Conservation (phyloP, 1,140 invertebrate species). For the Centruroides vittatus region DNA sequence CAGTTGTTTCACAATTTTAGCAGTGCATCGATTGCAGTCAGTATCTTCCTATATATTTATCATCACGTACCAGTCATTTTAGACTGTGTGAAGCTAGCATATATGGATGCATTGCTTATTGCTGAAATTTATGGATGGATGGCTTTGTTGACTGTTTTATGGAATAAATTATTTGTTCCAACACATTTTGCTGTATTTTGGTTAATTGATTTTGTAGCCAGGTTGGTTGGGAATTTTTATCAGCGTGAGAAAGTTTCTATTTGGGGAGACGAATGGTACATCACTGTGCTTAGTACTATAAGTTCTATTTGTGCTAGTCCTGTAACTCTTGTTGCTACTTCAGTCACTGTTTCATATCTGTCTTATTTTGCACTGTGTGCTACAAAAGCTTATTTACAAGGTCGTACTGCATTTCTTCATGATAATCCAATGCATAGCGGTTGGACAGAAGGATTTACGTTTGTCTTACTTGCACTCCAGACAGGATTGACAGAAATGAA, state of each 20-base stretch:
- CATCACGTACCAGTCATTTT: constrained; percentile 33
- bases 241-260: not conserved
- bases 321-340: constrained; percentile 37
- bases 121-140: constrained; percentile 28
- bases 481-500: constrained; percentile 38
- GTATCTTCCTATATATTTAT: constrained; percentile 33
- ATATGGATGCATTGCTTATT: constrained; percentile 19
- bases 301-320: constrained; percentile 37
- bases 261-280: constrained; percentile 24
- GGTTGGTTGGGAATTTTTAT: constrained; percentile 26
- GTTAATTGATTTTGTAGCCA: constrained; percentile 29
- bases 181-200: constrained; percentile 36
- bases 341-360: constrained; percentile 37
- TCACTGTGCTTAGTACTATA: constrained; percentile 31
- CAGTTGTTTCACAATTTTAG: constrained; percentile 35
- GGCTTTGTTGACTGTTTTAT: constrained; percentile 27
- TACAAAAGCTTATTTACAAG: constrained; percentile 34
- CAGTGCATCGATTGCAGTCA: constrained; percentile 30
- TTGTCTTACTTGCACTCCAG: constrained; percentile 39
- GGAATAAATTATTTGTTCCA: constrained; percentile 32
- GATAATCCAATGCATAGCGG: constrained; percentile 34
- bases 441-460: constrained; percentile 41
- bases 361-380: constrained; percentile 33
- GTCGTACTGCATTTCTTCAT: constrained; percentile 20
- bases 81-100: constrained; percentile 27